Base-by-base conservation (phyloP, 1,140 invertebrate genomes). In the Neodiprion lecontei region DNA sequence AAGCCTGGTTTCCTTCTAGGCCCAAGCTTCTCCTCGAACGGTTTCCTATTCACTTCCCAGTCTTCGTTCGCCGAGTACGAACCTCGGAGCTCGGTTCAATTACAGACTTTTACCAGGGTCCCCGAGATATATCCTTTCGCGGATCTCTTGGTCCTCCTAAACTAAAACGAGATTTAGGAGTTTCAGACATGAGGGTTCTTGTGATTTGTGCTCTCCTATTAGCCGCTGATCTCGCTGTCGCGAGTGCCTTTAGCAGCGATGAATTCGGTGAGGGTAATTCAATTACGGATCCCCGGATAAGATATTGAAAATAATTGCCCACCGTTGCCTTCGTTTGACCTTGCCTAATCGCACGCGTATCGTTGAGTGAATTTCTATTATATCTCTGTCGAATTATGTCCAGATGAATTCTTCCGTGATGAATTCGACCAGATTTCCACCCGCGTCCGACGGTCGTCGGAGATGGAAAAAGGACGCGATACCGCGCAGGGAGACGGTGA, bases 31-130 rank as follows among this genome's bases (percentile, higher is more conserved):
- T 61, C 53, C 11, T 40, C 28, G 28, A 40, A 40, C 28, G 53
- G 53, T 61, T 61, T 61, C 53, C 53, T 61, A 61, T 61, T 61
- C 53, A n/a, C n/a, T 61, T n/a, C 53, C n/a, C 53, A 61, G 53
- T 61, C 53, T 61, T 61, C 53, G 53, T 61, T 61, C n/a, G 2
- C n/a, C 53, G 53, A 61, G n/a, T 61, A 40, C 28, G 28, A 40
- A 40, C 28, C 28, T 40, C 28, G 28, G 28, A 40, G 28, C 28
- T 40, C 28, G 28, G 28, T 40, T 40, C 28, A 40, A 40, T 40
- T 40, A 40, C 28, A 40, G 28, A 40, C 28, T 40, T 40, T 40
- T 40, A 40, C 28, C 28, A 40, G 5, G 28, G 28, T 40, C 28
- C 28, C 28, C 28, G 28, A 40, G 28, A 40, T 40, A 40, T 40